Conservation (phyloP, 2,888 invertebrate genomes). For the Dascillus cervinus region DNA sequence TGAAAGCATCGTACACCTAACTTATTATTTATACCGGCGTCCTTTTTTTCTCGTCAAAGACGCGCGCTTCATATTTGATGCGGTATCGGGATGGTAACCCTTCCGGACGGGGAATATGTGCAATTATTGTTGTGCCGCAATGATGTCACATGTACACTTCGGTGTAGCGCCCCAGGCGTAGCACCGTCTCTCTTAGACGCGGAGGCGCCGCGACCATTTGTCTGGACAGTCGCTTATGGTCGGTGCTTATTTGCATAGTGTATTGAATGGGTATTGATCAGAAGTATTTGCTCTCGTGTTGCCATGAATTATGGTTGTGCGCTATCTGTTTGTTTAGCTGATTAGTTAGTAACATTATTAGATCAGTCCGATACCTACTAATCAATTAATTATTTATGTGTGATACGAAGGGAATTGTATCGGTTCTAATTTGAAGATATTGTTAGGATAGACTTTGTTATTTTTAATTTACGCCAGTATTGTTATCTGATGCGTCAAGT, state of each 20-base stretch:
- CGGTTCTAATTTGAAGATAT: too few relatives aligned
- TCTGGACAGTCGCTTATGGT: slow-evolving; percentile 29
- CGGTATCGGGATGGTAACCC: slow-evolving; percentile 23
- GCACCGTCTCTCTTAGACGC: slow-evolving; percentile 15
- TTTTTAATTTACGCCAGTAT: too few relatives aligned
- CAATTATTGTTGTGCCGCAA: slow-evolving; percentile 34
- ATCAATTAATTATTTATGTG: slow-evolving; percentile 46
- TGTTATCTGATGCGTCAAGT: too few relatives aligned
- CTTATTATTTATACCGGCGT: too few relatives aligned
- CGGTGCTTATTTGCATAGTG: slow-evolving; percentile 40
- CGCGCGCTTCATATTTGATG: slow-evolving; percentile 11
- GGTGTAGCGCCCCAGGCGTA: slow-evolving; percentile 29
- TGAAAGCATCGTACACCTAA: too few relatives aligned
- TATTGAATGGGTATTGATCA: slow-evolving; percentile 45
- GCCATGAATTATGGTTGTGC: slow-evolving; percentile 44
- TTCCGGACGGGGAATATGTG: slow-evolving; percentile 34
- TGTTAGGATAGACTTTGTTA: too few relatives aligned
- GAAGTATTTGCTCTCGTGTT: slow-evolving; percentile 40
- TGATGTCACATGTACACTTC: slow-evolving; percentile 35
- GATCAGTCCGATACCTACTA: slow-evolving; percentile 45
- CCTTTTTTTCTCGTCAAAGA: too few relatives aligned
- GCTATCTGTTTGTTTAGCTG: slow-evolving; percentile 47
- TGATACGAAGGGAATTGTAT: slow-evolving; percentile 24
- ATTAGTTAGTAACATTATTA: slow-evolving; percentile 46
- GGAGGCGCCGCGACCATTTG: slow-evolving; percentile 19